A percentile compares a stretch with the other conserved stretches of the same genome.
phyloP scores from a whole-genome alignment of 2,888 invertebrate species.

The Drosophila neotestacea region DNA sequence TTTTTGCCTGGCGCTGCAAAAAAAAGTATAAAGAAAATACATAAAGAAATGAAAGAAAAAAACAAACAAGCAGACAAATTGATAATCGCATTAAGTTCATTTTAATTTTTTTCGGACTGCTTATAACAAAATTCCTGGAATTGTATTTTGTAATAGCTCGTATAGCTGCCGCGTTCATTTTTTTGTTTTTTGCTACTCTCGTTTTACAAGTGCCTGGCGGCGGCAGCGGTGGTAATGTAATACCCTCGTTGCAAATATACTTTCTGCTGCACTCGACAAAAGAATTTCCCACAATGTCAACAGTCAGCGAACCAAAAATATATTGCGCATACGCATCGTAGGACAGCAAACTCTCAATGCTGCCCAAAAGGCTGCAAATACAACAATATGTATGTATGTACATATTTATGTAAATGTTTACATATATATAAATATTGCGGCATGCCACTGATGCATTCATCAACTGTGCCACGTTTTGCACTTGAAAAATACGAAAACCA shows the following conservation, averaged over 20 bases:
- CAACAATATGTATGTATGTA: constrained; percentile 5
- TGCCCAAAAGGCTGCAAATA: neutral
- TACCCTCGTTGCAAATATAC: constrained; percentile 34
- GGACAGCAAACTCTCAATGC: constrained; percentile 22
- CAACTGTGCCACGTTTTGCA: constrained; percentile 37
- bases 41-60: neutral
- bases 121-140: constrained; percentile 56
- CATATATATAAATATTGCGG: neutral
- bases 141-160: constrained; percentile 67
- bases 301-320: constrained; percentile 44
- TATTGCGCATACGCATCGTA: constrained; percentile 75
- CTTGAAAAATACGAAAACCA: constrained; percentile 28
- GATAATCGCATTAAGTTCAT: constrained; percentile 57
- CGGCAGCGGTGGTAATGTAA: constrained; percentile 60
- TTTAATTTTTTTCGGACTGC: constrained; percentile 5
- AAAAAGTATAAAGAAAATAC: constrained; percentile 3
- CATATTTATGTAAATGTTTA: constrained; percentile 6
- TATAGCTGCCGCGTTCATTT: constrained; percentile 11
- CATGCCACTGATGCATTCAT: constrained; percentile 25
- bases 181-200: constrained; percentile 38
- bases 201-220: constrained; percentile 51
- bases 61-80: constrained; percentile 38
- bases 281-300: constrained; percentile 78
- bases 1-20: constrained; percentile 54
- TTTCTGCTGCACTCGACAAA: constrained; percentile 76